A percentile compares a stretch with the other conserved stretches of the same genome.
phyloP scores from a whole-genome alignment of 2,888 invertebrate genomes.

The Trisateles emortualis region DNA sequence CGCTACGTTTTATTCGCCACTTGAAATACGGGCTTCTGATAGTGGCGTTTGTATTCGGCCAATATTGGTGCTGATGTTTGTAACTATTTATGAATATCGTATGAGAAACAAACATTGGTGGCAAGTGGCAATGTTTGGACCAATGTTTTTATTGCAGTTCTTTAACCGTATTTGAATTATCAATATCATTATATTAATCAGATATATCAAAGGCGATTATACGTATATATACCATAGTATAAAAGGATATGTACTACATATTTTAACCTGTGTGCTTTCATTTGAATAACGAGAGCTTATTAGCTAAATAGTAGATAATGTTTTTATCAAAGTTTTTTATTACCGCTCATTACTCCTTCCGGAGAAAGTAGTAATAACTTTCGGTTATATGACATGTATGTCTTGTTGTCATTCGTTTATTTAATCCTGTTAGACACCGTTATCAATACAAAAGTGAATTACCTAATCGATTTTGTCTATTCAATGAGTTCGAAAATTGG shows the following conservation, averaged over 20 bases:
- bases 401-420: constrained; percentile 9
- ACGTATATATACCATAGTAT: neutral
- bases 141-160: too few species aligned
- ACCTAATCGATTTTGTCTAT: neutral
- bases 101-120: neutral
- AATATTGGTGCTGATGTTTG: constrained; percentile 40
- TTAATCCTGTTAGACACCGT: neutral
- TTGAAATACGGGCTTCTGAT: constrained; percentile 52
- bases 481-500: too few species aligned
- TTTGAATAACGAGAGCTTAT: constrained; percentile 6
- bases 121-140: too few species aligned
- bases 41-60: constrained; percentile 38
- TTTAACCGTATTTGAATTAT: too few species aligned
- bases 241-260: neutral
- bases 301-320: constrained; percentile 7
- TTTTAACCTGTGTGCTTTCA: constrained; percentile 2
- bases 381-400: constrained; percentile 2
- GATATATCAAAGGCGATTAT: neutral
- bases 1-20: constrained; percentile 47
- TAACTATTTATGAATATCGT: constrained; percentile 13
- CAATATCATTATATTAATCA: too few species aligned
- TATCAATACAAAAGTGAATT: neutral
- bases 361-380: constrained; percentile 18
- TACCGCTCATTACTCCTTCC: constrained; percentile 17
- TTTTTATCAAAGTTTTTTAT: constrained; percentile 9